phyloP scores from a whole-genome alignment of 2,113 vertebrate genomes.

The Murina feae region DNA sequence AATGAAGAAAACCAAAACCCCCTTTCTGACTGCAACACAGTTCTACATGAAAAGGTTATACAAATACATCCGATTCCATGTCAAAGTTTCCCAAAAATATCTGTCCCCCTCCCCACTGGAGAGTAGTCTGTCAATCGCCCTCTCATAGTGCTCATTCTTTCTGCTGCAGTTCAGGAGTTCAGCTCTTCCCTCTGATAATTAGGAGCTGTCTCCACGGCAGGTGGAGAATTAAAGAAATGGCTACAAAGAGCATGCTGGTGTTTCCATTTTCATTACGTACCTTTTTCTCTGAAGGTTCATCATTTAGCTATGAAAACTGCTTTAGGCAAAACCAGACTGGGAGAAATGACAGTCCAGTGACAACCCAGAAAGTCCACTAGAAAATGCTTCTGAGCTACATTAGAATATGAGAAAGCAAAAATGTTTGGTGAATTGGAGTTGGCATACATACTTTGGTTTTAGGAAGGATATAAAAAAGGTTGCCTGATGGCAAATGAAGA shows the following conservation, averaged over 20 bases:
- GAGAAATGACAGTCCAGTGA: slow-evolving; percentile 39
- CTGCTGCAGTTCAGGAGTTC: slow-evolving; percentile 41
- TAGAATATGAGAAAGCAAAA: not conserved
- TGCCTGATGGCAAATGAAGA: not conserved
- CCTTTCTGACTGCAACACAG: slow-evolving; percentile 67
- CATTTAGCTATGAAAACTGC: slow-evolving; percentile 48
- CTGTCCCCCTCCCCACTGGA: slow-evolving; percentile 46
- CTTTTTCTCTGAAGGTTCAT: slow-evolving; percentile 16
- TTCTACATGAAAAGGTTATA: slow-evolving; percentile 77
- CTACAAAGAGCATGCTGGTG: slow-evolving; percentile 37
- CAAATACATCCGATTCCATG: slow-evolving; percentile 76
- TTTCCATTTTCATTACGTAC: slow-evolving; percentile 51
- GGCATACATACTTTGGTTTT: not conserved
- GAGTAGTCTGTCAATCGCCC: not conserved
- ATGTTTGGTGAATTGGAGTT: slow-evolving; percentile 6
- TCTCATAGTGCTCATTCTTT: slow-evolving; percentile 50
- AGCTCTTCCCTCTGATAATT: slow-evolving; percentile 56
- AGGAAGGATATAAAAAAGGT: not conserved
- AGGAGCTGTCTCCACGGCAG: not conserved
- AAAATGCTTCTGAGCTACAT: not conserved
- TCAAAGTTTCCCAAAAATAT: slow-evolving; percentile 74
- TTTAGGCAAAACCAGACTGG: slow-evolving; percentile 13
- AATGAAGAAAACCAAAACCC: slow-evolving; percentile 82
- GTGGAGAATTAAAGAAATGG: slow-evolving; percentile 57
- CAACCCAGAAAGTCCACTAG: not conserved